Evolutionary conservation across 2,888 invertebrate genomes (phyloP).

Genomic region (Lepidocyrtoides sp.): DNA sequence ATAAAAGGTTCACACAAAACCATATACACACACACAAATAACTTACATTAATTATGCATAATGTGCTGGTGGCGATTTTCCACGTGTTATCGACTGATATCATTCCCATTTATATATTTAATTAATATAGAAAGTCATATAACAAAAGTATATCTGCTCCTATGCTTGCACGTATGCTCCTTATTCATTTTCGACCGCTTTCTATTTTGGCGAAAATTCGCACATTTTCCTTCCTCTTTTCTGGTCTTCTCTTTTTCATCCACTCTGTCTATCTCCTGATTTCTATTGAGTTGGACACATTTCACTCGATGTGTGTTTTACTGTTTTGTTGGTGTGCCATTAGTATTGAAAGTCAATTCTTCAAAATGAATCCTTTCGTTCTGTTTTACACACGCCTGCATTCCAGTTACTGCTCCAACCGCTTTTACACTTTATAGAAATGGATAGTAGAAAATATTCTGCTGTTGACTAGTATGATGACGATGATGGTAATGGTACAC

Average conservation of each 20-base stretch:
- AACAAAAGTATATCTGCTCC: too few species aligned
- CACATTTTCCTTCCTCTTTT: neutral
- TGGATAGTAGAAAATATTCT: too few species aligned
- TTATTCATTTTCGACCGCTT: too few species aligned
- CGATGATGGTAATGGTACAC: conserved; percentile 1
- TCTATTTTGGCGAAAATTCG: conserved; percentile 25
- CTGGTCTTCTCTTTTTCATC: neutral
- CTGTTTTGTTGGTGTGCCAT: neutral
- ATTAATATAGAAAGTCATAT: too few species aligned
- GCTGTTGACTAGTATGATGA: neutral
- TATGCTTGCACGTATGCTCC: too few species aligned
- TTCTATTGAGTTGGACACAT: conserved; percentile 40
- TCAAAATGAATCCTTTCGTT: conserved; percentile 22
- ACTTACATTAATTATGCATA: conserved; percentile 34
- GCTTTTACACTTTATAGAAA: conserved; percentile 20
- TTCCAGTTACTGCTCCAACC: neutral
- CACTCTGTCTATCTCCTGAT: neutral
- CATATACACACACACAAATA: neutral
- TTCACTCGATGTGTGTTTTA: conserved; percentile 16
- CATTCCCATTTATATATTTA: neutral
- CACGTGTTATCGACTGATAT: neutral
- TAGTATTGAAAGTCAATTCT: conserved; percentile 64
- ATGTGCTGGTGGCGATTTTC: neutral
- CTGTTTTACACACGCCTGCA: neutral
- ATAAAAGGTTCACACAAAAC: conserved; percentile 1